These are phyloP conservation scores for Tachina grossa DNA, from an alignment of 2,888 invertebrate genomes.

Conservation along the genomic window DNA sequence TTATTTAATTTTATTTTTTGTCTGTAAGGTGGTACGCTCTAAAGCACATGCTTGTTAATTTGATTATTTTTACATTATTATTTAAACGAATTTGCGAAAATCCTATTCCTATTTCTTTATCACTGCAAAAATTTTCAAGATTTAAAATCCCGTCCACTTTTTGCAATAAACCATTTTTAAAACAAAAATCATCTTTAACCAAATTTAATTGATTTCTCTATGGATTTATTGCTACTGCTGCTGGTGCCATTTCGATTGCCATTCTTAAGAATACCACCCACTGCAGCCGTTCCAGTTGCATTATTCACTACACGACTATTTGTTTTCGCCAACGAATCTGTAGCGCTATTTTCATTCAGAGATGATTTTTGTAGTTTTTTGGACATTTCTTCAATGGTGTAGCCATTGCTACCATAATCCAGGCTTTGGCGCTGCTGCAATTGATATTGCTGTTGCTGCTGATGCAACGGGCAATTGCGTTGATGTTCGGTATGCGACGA, in stretches of 20 bases:
- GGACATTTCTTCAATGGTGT: constrained; percentile 45
- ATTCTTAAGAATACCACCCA: constrained; percentile 84
- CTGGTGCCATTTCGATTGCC: constrained; percentile 75
- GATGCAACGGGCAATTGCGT: constrained; percentile 77
- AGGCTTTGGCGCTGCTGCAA: constrained; percentile 44
- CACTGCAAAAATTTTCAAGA: background rate
- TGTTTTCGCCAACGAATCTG: constrained; percentile 49
- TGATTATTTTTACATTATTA: too few species aligned
- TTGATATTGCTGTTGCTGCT: constrained; percentile 48
- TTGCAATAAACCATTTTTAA: background rate
- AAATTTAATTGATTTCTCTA: constrained; percentile 81
- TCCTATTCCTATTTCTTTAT: background rate
- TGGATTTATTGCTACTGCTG: constrained; percentile 74
- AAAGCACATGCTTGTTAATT: too few species aligned
- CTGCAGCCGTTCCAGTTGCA: constrained; percentile 67
- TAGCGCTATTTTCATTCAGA: constrained; percentile 59
- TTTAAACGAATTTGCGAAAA: too few species aligned
- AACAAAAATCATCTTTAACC: constrained; percentile 74
- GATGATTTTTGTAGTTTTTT: constrained; percentile 60
- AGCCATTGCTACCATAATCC: constrained; percentile 68
- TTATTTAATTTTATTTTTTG: too few species aligned
- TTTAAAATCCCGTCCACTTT: background rate
- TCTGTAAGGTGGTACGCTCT: too few species aligned
- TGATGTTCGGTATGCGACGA: constrained; percentile 70
- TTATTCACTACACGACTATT: constrained; percentile 31